Base-by-base conservation (phyloP, 2,797 vertebrate genomes). In the Enteromius treurensis region DNA sequence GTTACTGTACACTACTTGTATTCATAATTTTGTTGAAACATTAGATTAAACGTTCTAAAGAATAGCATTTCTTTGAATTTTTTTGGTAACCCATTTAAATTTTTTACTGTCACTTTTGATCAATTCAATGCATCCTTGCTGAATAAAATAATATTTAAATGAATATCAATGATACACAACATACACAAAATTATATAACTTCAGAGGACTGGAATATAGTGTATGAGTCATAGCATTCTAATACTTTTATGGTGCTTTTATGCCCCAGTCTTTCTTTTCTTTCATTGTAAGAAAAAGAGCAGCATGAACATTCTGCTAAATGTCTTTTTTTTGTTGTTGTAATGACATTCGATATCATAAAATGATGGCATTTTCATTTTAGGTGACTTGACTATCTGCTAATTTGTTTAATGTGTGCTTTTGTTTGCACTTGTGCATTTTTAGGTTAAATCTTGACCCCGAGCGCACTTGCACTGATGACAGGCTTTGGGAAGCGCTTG, bases 401-500 rank as follows among this genome's bases (percentile, higher is more conserved):
- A 32, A 64, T 64, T 29, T 13, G 15, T 62, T 55, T 58, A 26
- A 13, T 64, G 15, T 17, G 6, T 17, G 14, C 5, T 17, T 32
- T 64, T 64, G 60, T 64, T 64, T 69, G 15, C n/a, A 45, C 9
- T 7, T 70, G 23, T 47, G 26, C 68, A 40, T 37, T 80, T 62
- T 80, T 92, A 99, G 98, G 81, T 98, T 99, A 86, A 99, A 99
- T 92, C 94, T 99, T 84, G 98, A 99, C 86, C 98, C 98, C 0
- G 98, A 98, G 89, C 92, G 95, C 89, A 97, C 94, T 79, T 99
- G 98, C 83, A 96, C 95, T 0, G 98, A 99, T 1, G 97, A 98
- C 68, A 94, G 96, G n/a, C 97, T 99, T 55, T 99, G 98, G 98
- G 98, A 99, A 93, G 98, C 98, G 40, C 90, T 99, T 51, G 98